Base-by-base conservation (phyloP, 2,113 vertebrate genomes). In the Cygnus atratus region DNA sequence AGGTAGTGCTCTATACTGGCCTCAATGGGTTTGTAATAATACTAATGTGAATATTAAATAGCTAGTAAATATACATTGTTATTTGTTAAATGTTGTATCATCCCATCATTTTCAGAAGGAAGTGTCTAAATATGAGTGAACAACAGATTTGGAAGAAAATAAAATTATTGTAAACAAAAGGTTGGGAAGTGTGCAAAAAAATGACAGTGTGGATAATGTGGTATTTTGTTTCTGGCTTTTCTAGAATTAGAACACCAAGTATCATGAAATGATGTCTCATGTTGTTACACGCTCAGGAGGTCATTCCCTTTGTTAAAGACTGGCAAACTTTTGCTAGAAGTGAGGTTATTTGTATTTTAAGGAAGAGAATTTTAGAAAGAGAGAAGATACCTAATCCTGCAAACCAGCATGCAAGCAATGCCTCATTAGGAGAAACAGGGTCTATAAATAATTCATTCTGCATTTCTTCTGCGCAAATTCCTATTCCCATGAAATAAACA, bases 401-500 rank as follows among this genome's bases (percentile, higher is more conserved):
- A 80, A 88, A 77, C 18, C 72, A 80, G 33, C 50, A 63, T 4
- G 31, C 75, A 80, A 80, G 28, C 44, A 70, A 35, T 18, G 35
- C 22, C 73, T 35, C 4, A 0, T 67, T 86, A 57, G 52, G 88
- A 50, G 31, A 88, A 22, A 55, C 8, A 29, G 44, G 11, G 76
- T 50, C n/a, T 67, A 67, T 88, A 93, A 95, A 88, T 83, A 93
- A 84, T 78, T 84, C 46, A 90, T 73, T 96, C 20, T 5, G 3
- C 28, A 22, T 39, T 86, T 67, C 50, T 77, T 82, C 85, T 90
- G 21, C 13, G 85, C 63, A 93, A 92, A 93, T 59, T 84, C 31
- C 76, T 84, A 43, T 72, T 74, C 76, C 83, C 57, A 81, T 87
- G 61, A 95, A 88, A 94, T 78, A 95, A 90, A 95, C n/a, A 61